Evolutionary conservation across 23 tunicate genomes (phyloP), one percentile per base, ranked within the genome.

Genomic region (Halocynthia roretzi): DNA sequence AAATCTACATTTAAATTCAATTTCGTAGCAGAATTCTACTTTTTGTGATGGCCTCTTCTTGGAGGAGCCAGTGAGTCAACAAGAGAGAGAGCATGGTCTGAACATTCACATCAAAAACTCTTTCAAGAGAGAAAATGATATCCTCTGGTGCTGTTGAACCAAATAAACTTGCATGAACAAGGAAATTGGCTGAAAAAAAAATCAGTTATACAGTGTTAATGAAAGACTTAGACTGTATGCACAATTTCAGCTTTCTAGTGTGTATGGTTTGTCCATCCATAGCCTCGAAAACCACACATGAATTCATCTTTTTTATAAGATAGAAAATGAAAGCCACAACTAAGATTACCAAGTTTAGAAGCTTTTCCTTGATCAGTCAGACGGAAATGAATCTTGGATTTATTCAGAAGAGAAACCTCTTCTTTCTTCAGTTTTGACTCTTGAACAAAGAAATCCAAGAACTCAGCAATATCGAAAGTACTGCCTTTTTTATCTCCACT

Each of bases 81-180:
- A 82, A 51, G 1, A 82, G 62, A 15, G 7, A 11, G 8, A 87
- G 74, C 5, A 81, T 20, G 7, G 68, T 72, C 14, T 70, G 86
- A 17, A 71, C 71, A 19, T 74, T 23, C 7, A 87, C 55, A 7
- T 76, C 53, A 0, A 87, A 50, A 57, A 51, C 8, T 10, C 56
- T 61, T 15, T 69, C 21, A n/a, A 87, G 75, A 0, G 83, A 58
- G 55, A 75, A 66, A 12, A 87, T 49, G 5, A 87, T 77, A 19
- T 87, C 93, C 50, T 55, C 54, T 21, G 86, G 72, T 9, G 80
- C 58, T 53, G 79, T 67, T 7, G 62, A 52, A 8, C 76, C 76
- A 67, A 87, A 87, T 54, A 87, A 67, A 21, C 82, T 65, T 11
- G 79, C 60, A 76, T 87, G 83, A 54, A 87, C 82, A 6, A 83